These are phyloP conservation scores for Autographa gamma DNA, from an alignment of 2,888 invertebrate species.

Conservation along the genomic window DNA sequence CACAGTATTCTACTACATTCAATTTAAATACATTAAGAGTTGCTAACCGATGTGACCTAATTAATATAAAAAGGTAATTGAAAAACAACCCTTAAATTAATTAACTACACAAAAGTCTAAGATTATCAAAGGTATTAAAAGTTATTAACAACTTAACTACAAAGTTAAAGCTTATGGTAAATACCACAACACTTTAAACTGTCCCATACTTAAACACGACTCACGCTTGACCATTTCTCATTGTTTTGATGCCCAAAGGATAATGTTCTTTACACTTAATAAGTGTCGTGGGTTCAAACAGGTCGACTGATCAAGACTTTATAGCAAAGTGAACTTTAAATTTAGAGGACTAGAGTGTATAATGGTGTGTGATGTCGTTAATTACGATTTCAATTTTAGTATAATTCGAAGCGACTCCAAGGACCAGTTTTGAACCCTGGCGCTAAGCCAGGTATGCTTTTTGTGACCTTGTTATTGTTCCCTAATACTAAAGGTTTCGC, in stretches of 20 bases:
- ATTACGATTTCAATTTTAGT: constrained; percentile 61
- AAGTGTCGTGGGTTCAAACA: constrained; percentile 52
- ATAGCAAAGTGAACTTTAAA: constrained; percentile 26
- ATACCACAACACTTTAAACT: constrained; percentile 31
- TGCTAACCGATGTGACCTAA: too few species aligned
- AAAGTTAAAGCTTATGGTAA: constrained; percentile 26
- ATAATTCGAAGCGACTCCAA: constrained; percentile 54
- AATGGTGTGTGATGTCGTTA: constrained; percentile 34
- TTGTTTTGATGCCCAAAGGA: constrained; percentile 59
- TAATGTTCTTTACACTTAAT: constrained; percentile 63
- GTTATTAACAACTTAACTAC: not conserved
- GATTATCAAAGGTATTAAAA: not conserved
- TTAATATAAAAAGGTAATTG: too few species aligned
- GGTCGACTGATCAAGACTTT: constrained; percentile 26
- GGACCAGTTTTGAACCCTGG: constrained; percentile 34
- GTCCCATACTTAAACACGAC: constrained; percentile 27
- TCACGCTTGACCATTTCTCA: constrained; percentile 49
- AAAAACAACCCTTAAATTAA: not conserved
- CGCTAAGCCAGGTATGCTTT: constrained; percentile 42
- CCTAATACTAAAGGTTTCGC: constrained; percentile 22
- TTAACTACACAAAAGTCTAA: not conserved
- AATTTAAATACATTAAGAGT: too few species aligned
- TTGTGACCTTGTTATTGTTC: constrained; percentile 35
- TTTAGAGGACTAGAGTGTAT: not conserved
- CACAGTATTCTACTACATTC: too few species aligned